Base-by-base conservation (phyloP, 1,140 invertebrate genomes). In the Eriocheir sinensis region DNA sequence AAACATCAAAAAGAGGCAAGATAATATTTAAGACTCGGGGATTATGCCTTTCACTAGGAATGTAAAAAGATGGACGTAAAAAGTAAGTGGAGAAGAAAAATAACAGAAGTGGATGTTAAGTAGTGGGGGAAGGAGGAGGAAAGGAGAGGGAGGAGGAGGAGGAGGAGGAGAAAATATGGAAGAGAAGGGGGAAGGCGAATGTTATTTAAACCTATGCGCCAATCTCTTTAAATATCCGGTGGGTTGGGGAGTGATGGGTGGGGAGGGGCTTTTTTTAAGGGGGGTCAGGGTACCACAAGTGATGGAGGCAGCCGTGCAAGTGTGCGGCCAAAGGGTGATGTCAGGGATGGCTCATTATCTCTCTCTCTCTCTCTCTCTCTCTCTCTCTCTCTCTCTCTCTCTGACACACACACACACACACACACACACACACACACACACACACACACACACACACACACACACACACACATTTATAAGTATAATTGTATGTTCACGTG, bases 341-440 rank as follows among this genome's bases (percentile, higher is more conserved):
- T 15, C 4, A 48, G 44, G 44, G 44, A 48, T 72, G 60, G 21
- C 4, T 72, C 21, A 72, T 72, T n/a, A 72, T n/a, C 60, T 60
- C 53, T 60, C 53, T 60, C 53, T 60, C 53, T 60, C 53, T 60
- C 53, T 60, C 53, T 60, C 53, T 60, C 53, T 60, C 53, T 60
- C 53, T 60, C 53, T 60, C 53, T 60, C 53, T 60, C 53, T 60
- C 8, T 15, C 53, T 15, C 53, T 48, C 44, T 48, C 44, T 48
- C 44, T 48, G 4, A 21, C 6, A 72, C 53, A 72, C 53, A 72
- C 21, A 21, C 6, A 72, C 53, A 72, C 53, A 72, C 21, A 21
- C 6, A 72, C 53, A 72, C 53, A 72, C 53, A 72, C 53, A 72
- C 53, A 72, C 53, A 72, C 53, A 72, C 53, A 72, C 53, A 72